Evolutionary conservation across 30 jellyfish, hydroid and myxozoan genomes (phyloP), one percentile per base, ranked within the genome.

Genomic region (Kudoa iwatai): DNA sequence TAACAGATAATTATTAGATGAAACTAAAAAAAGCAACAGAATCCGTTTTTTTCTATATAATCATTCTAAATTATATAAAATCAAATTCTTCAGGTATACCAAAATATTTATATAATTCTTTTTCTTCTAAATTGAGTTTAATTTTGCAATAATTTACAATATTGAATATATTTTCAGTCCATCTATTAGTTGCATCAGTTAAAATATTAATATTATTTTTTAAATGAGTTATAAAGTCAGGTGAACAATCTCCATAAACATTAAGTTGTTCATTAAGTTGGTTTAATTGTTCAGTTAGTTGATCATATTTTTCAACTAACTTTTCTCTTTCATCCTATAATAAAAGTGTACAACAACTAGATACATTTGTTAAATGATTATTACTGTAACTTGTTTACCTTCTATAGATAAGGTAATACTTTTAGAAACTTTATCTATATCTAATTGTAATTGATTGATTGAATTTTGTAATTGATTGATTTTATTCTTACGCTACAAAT

Each of bases 21-120:
- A n/a, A n/a, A n/a, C n/a, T n/a, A n/a, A n/a, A n/a, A n/a, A n/a
- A n/a, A n/a, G n/a, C n/a, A n/a, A n/a, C n/a, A n/a, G n/a, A n/a
- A n/a, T n/a, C n/a, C n/a, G n/a, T n/a, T n/a, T n/a, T n/a, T n/a
- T n/a, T n/a, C n/a, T n/a, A n/a, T n/a, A n/a, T n/a, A n/a, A n/a
- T n/a, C n/a, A n/a, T n/a, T n/a, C n/a, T n/a, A n/a, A n/a, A 53
- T 4, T 51, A 83, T 44, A 77, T 32, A 34, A 61, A 77, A 40
- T 77, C 96, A n/a, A 77, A 49, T 23, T 77, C 96, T 47, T 77
- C 96, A 10, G 96, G 96, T 3, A 77, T 53, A 1, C 82, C 68
- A 51, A 77, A 77, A 34, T 77, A 82, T 26, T 62, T 62, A 42
- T 77, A 59, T 12, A 77, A 52, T 11, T 54, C 69, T 13, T 58